Evolutionary conservation across 1,140 invertebrate genomes (phyloP), one percentile per base, ranked within the genome.

Genomic region (Eupristina koningsbergeri): DNA sequence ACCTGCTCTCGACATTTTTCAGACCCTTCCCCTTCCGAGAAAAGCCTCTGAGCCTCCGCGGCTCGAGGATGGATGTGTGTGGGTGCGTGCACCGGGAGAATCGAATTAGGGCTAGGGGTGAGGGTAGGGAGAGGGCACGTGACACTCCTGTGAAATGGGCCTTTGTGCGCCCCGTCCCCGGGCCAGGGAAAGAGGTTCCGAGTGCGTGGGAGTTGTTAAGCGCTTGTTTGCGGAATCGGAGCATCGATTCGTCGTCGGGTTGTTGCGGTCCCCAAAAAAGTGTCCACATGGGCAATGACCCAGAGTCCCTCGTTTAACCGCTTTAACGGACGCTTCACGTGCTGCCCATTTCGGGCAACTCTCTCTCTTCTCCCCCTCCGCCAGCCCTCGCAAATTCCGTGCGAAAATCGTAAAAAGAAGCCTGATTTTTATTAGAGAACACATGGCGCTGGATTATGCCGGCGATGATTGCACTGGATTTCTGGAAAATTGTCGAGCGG

Each of bases 1-100:
- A 82, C 80, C 73, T 76, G 80, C 80, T 67, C 80, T 63, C 71
- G 29, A 31, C 73, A 76, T 75, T 76, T 82, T 82, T 69, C 81
- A 58, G 47, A 8, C 31, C 64, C 64, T 50, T 34, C 41, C 64
- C 67, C 74, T 83, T 78, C 75, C 75, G 50, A 78, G 75, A 83
- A 83, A 83, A 83, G 63, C 26, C 63, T 26, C 81, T 36, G 22
- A 50, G 39, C 26, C 63, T 2, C 11, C 61, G 19, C 58, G 34
- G 47, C 47, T 17, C 47, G 47, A 50, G 9, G 17, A 15, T 71
- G 45, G 0, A 31, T 13, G 45, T 47, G 13, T 11, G 61, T 26
- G 17, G 8, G 11, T 3, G 26, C 17, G 53, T 15, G 22, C 13
- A 17, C 39, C 6, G 39, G 71, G 6, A n/a, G 7, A n/a, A 9